Conservation (phyloP, 2,888 invertebrate species). For the Temnothorax rugatulus region DNA sequence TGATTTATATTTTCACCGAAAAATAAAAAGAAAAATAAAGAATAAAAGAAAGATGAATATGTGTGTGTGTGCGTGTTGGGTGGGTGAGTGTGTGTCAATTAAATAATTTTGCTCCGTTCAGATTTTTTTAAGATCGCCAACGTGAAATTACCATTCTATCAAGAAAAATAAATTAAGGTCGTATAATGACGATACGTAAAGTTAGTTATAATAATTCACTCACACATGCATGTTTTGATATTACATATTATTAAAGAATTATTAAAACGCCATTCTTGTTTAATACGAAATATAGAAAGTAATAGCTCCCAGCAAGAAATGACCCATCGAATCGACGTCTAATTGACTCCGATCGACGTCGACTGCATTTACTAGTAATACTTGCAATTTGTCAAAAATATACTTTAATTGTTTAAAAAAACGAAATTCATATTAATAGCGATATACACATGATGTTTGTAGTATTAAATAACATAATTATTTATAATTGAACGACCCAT, state of each 20-base stretch:
- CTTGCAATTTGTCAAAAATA: not conserved
- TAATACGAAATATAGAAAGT: not conserved
- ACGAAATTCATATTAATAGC: not conserved
- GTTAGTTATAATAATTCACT: not conserved
- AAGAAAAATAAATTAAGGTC: not conserved
- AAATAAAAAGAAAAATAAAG: conserved; percentile 3
- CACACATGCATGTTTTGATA: not conserved
- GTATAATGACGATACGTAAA: not conserved
- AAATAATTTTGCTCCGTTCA: not conserved
- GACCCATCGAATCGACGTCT: too few relatives aligned
- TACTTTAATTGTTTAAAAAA: not conserved
- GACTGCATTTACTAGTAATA: too few relatives aligned
- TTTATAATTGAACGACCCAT: not conserved
- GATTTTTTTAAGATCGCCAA: not conserved
- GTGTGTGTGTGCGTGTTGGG: too few relatives aligned
- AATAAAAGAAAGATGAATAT: not conserved
- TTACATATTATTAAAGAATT: conserved; percentile 1
- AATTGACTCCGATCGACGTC: too few relatives aligned
- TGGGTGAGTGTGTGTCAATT: not conserved
- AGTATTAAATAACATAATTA: not conserved
- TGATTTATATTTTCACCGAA: conserved; percentile 6
- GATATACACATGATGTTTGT: not conserved
- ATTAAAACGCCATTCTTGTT: not conserved
- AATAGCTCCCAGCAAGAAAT: too few relatives aligned
- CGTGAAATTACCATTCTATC: not conserved